Conservation (phyloP, 2,888 invertebrate genomes). For the Galerucella pusilla region DNA sequence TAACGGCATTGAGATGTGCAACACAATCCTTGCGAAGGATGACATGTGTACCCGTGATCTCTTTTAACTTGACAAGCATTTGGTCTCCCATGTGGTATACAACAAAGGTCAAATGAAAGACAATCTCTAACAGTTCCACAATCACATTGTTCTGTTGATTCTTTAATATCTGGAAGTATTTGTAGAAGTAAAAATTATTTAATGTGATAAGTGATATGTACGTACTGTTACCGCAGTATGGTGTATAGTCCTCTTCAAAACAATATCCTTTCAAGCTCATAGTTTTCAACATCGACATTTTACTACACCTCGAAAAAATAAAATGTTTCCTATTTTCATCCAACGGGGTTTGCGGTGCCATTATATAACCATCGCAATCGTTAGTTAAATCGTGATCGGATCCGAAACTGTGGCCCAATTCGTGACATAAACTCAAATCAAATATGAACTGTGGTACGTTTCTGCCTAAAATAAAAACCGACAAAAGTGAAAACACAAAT, state of each 20-base stretch:
- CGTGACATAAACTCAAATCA: conserved; percentile 54
- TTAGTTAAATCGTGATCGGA: conserved; percentile 66
- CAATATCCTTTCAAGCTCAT: neutral
- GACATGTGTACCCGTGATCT: conserved; percentile 62
- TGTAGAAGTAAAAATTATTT: no score
- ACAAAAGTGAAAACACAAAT: neutral
- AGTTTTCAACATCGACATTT: conserved; percentile 65
- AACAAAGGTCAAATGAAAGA: conserved; percentile 66
- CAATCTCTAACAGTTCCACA: conserved; percentile 71
- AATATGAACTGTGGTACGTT: conserved; percentile 66
- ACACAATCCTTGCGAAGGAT: conserved; percentile 70
- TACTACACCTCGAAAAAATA: conserved; percentile 68
- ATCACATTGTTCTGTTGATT: conserved; percentile 78
- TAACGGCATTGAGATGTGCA: conserved; percentile 65
- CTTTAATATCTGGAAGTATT: conserved; percentile 68
- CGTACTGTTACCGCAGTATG: conserved; percentile 69
- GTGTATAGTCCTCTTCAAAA: conserved; percentile 59
- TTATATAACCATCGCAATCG: conserved; percentile 66
- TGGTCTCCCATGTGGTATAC: conserved; percentile 65
- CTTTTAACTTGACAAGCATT: conserved; percentile 67
- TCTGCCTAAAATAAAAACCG: conserved; percentile 32
- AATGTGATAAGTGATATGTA: neutral
- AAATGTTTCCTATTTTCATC: conserved; percentile 59
- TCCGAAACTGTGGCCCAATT: conserved; percentile 69
- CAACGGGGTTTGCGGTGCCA: conserved; percentile 66